Conservation (phyloP, 1,140 invertebrate genomes). For the Rhopalosiphum padi region DNA sequence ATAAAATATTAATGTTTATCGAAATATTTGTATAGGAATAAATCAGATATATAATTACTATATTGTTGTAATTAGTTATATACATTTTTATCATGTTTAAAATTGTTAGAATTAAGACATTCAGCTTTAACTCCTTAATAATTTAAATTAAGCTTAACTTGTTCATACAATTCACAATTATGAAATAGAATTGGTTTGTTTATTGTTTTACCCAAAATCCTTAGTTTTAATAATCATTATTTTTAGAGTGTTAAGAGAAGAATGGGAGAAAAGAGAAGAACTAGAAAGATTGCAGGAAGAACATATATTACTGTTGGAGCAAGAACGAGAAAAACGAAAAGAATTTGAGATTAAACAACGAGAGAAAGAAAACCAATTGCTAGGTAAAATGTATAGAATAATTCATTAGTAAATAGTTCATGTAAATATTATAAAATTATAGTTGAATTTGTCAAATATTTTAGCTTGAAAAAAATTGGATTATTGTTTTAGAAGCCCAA, state of each 20-base stretch:
- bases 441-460: neutral
- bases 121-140: neutral
- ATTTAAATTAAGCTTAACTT: neutral
- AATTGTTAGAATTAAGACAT: neutral
- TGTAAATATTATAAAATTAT: neutral
- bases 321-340: slow-evolving; percentile 75
- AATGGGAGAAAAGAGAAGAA: slow-evolving; percentile 82
- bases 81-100: neutral
- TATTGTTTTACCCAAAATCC: neutral
- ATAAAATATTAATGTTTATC: neutral
- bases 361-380: slow-evolving; percentile 75
- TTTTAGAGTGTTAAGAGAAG: slow-evolving; percentile 76
- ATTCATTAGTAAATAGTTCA: neutral
- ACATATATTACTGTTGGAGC: slow-evolving; percentile 74
- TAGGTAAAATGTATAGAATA: slow-evolving; percentile 64
- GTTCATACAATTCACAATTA: neutral
- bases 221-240: neutral
- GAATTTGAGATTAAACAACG: slow-evolving; percentile 76
- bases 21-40: neutral
- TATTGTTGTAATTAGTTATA: slow-evolving; percentile 13
- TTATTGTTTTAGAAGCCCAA: slow-evolving; percentile 69
- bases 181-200: neutral
- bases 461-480: neutral
- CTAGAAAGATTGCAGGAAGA: slow-evolving; percentile 78
- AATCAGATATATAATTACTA: neutral